Evolutionary conservation across 2,888 invertebrate species (phyloP).

Genomic region (Strigamia maritima): DNA sequence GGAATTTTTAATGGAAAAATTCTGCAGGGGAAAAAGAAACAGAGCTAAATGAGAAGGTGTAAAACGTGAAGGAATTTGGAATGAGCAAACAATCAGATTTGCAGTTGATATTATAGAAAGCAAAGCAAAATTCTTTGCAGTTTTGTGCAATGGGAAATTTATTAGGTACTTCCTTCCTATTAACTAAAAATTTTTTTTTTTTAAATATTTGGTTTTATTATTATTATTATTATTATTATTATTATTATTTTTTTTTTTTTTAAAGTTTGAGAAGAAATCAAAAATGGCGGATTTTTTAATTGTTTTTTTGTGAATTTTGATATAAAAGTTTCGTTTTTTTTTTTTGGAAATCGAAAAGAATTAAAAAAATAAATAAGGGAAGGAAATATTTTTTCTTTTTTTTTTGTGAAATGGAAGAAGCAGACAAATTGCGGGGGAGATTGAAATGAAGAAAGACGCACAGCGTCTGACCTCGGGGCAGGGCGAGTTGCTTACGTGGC

Average conservation of each 20-base stretch:
- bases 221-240: not conserved
- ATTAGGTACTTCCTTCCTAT: too few relatives aligned
- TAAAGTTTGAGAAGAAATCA: not conserved
- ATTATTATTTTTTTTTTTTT: not conserved
- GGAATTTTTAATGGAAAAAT: not conserved
- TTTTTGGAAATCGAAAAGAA: too few relatives aligned
- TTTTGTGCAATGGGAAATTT: too few relatives aligned
- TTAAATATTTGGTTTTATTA: too few relatives aligned
- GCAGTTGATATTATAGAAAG: not conserved
- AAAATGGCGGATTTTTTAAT: not conserved
- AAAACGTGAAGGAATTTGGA: not conserved
- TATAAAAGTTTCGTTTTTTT: not conserved
- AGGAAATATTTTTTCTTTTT: too few relatives aligned
- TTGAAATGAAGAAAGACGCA: not conserved
- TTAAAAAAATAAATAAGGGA: too few relatives aligned
- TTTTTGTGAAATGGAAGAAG: not conserved
- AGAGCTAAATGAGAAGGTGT: not conserved
- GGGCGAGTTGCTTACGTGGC: slow-evolving; percentile 4
- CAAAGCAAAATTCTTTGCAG: not conserved
- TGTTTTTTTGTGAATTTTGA: not conserved
- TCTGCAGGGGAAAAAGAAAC: not conserved
- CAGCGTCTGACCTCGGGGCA: not conserved
- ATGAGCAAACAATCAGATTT: not conserved
- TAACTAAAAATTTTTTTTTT: too few relatives aligned
- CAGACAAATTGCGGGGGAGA: not conserved